Conservation (phyloP, 2,888 invertebrate genomes). For the Tetranychus truncatus region DNA sequence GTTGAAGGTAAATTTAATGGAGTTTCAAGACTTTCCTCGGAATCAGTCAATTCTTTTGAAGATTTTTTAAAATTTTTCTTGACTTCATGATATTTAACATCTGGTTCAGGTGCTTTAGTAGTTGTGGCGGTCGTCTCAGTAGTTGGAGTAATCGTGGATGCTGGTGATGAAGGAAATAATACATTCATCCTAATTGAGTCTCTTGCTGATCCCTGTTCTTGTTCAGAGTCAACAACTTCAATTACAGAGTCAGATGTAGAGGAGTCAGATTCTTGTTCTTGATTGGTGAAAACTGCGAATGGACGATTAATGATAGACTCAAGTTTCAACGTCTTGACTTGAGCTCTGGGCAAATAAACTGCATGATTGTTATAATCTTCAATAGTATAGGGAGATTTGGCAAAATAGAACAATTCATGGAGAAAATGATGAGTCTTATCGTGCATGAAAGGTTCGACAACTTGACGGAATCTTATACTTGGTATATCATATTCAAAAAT, state of each 20-base stretch:
- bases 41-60: not conserved
- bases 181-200: not conserved
- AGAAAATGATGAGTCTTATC: conserved; percentile 62
- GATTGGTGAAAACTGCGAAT: not conserved
- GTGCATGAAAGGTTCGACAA: conserved; percentile 49
- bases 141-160: not conserved
- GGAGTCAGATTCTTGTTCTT: not conserved
- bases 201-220: conserved; percentile 3
- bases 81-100: not conserved
- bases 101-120: not conserved
- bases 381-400: conserved; percentile 51
- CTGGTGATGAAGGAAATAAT: not conserved
- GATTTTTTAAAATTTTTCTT: not conserved
- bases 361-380: conserved; percentile 41
- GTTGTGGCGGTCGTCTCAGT: not conserved
- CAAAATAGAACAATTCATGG: conserved; percentile 69
- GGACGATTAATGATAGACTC: not conserved
- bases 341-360: conserved; percentile 29
- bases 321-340: not conserved
- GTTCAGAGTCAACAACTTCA: conserved; percentile 17
- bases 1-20: not conserved
- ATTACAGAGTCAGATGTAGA: conserved; percentile 2
- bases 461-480: conserved; percentile 46
- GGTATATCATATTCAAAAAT: conserved; percentile 40
- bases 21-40: not conserved